phyloP scores from a whole-genome alignment of 1,140 invertebrate species.

The Anastrepha ludens region DNA sequence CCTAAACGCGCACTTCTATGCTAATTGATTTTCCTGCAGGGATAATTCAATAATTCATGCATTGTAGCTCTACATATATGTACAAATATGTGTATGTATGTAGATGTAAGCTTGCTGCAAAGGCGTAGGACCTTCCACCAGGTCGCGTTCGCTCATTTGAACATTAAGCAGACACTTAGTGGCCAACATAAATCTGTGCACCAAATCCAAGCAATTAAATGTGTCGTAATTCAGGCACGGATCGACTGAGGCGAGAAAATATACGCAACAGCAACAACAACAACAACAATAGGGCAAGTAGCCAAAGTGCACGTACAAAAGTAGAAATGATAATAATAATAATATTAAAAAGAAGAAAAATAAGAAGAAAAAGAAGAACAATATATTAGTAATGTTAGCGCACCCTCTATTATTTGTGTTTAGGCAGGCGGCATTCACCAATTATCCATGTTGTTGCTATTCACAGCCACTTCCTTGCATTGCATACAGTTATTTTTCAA shows the following conservation, averaged over 20 bases:
- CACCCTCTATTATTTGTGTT: background rate
- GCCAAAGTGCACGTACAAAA: background rate
- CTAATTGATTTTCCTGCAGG: too few species aligned
- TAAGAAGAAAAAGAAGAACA: background rate
- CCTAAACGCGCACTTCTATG: too few species aligned
- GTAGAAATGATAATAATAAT: background rate
- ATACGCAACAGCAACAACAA: background rate
- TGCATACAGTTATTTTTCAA: background rate
- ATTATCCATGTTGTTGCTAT: background rate
- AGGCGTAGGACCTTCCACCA: background rate
- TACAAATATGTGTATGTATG: background rate
- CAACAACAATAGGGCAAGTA: background rate
- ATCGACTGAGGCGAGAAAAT: background rate
- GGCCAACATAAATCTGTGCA: constrained; percentile 54
- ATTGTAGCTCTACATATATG: background rate
- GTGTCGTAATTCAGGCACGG: constrained; percentile 46
- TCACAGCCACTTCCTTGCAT: background rate
- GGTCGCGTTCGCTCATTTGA: constrained; percentile 23
- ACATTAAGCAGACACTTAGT: constrained; percentile 54
- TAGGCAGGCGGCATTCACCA: background rate
- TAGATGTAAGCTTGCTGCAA: background rate
- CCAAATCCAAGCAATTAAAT: constrained; percentile 54
- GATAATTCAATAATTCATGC: too few species aligned
- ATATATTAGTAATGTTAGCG: constrained; percentile 10
- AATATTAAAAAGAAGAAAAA: background rate